These are phyloP conservation scores for Smittia sp. DNA, from an alignment of 2,888 invertebrate species.

Conservation along the genomic window DNA sequence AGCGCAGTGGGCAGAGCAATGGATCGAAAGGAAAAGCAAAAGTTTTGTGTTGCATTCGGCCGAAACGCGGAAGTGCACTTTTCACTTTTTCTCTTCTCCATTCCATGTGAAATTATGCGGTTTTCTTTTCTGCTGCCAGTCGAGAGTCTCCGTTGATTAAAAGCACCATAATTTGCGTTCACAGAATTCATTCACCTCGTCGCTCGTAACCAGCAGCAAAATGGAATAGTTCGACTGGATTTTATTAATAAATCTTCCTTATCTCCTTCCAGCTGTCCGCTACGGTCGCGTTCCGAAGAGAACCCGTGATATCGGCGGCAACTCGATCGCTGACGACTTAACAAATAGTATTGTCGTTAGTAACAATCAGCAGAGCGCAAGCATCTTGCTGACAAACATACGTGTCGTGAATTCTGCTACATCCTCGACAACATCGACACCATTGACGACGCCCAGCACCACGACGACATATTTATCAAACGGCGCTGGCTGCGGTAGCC, in stretches of 20 bases:
- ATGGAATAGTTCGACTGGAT: slow-evolving; percentile 3
- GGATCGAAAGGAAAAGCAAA: slow-evolving; percentile 25
- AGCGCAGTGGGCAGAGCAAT: slow-evolving; percentile 20
- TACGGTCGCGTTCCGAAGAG: slow-evolving; percentile 96
- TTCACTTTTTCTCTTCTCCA: slow-evolving; percentile 35
- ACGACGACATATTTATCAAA: slow-evolving; percentile 47
- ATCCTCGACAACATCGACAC: slow-evolving; percentile 54
- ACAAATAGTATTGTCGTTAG: slow-evolving; percentile 44
- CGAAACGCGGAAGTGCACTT: slow-evolving; percentile 38
- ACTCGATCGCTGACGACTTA: slow-evolving; percentile 44
- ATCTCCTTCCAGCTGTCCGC: slow-evolving; percentile 72
- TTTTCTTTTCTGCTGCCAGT: not conserved
- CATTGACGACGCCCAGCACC: slow-evolving; percentile 49
- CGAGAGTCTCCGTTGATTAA: not conserved
- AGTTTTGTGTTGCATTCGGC: slow-evolving; percentile 24
- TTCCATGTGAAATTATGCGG: slow-evolving; percentile 28
- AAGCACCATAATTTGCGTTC: slow-evolving; percentile 18
- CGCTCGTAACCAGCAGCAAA: not conserved
- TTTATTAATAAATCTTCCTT: slow-evolving; percentile 33
- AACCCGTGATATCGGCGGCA: slow-evolving; percentile 71
- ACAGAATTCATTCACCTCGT: slow-evolving; percentile 6
- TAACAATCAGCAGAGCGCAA: slow-evolving; percentile 42
- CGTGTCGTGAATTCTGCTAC: slow-evolving; percentile 51
- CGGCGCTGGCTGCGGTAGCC: slow-evolving; percentile 38
- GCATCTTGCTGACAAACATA: slow-evolving; percentile 46